These are phyloP conservation scores for Apeira syringaria DNA, from an alignment of 2,888 invertebrate genomes.

Conservation along the genomic window DNA sequence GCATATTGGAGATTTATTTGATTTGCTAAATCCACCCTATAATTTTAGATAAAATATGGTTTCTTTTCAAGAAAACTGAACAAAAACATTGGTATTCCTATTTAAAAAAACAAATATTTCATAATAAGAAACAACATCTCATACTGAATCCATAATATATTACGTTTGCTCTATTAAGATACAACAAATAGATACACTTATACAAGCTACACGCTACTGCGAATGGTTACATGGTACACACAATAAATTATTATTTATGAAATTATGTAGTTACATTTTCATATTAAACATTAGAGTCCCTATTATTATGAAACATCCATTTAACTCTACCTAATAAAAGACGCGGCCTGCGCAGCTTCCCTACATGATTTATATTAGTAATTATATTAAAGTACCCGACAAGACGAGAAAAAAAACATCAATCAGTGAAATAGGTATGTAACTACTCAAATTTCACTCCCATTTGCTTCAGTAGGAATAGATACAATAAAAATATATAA, in stretches of 20 bases:
- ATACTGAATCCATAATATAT: slow-evolving; percentile 61
- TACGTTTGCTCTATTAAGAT: slow-evolving; percentile 47
- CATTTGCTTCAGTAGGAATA: too few species aligned
- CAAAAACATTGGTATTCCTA: slow-evolving; percentile 17
- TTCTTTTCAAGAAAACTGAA: slow-evolving; percentile 20
- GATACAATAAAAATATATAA: too few species aligned
- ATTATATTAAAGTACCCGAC: neutral
- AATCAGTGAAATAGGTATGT: too few species aligned
- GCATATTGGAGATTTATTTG: neutral
- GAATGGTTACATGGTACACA: slow-evolving; percentile 56
- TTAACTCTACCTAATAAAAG: slow-evolving; percentile 21
- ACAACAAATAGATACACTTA: slow-evolving; percentile 62
- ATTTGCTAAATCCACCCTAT: slow-evolving; percentile 7
- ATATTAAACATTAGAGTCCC: slow-evolving; percentile 22
- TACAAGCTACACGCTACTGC: slow-evolving; percentile 64
- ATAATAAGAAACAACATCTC: slow-evolving; percentile 54
- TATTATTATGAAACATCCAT: slow-evolving; percentile 22
- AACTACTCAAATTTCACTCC: too few species aligned
- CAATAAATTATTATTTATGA: slow-evolving; percentile 45
- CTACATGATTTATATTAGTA: slow-evolving; percentile 1
- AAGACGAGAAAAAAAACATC: too few species aligned
- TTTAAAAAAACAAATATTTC: slow-evolving; percentile 15
- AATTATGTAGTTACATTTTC: slow-evolving; percentile 20
- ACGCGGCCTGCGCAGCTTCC: slow-evolving; percentile 44
- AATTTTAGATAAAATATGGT: slow-evolving; percentile 13